Base-by-base conservation (phyloP, 2,888 invertebrate species). In the Xanthia icteritia region DNA sequence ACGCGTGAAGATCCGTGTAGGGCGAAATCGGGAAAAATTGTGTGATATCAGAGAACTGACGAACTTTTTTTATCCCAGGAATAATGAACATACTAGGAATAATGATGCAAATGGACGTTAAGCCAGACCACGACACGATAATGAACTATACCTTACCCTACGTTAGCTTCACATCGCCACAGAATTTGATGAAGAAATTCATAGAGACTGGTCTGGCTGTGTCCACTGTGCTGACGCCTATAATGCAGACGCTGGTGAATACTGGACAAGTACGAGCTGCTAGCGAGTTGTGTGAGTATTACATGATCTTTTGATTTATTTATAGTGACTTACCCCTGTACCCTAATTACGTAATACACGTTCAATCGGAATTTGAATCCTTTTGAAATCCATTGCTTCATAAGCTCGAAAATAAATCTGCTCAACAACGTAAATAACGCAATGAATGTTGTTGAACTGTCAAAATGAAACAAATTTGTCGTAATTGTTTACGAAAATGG, bases 51-150 rank as follows among this genome's bases (percentile, higher is more conserved):
- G 60, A 60, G 27, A 60, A 31, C 31, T 27, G 4, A 31, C 20
- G 31, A 20, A 20, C 20, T 31, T 9, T 31, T 31, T 36, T 20
- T 51, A 31, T 69, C 45, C 13, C 88, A 97, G 97, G 97, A 54
- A 93, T 98, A 81, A 94, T 97, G 86, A 95, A 95, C 54, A 93
- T 97, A 0, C 86, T 98, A 2, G 88, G 94, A 67, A 95, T 95
- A 51, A 97, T 98, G 97, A 86, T 95, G 0, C 88, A 93, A 2
- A 94, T 97, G 91, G 93, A 96, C 0, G 96, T 97, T 0, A 94
- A 93, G 36, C 96, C 97, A 0, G 97, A 98, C 89, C 94, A 95
- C 81, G 97, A 97, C 17, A 97, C 98, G 0, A 90, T 98, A 68
- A 90, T 94, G 48, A 90, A 95, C 1, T 97, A 97, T 87, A 93